phyloP scores from a whole-genome alignment of 2,888 invertebrate species.

The Ormyrus rosae region DNA sequence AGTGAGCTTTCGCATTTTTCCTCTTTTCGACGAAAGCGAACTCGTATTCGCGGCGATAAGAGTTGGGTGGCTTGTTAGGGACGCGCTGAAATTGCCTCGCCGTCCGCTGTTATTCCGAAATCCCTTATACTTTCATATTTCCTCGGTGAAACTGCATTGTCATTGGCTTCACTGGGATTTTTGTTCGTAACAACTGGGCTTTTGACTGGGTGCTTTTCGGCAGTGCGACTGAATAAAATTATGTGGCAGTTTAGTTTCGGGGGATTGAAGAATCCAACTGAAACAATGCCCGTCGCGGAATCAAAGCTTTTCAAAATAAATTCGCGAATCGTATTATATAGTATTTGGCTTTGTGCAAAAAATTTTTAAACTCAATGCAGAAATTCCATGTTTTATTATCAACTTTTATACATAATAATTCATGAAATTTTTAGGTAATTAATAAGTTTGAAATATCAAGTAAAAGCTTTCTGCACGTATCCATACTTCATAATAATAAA shows the following conservation, averaged over 20 bases:
- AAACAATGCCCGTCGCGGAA: conserved; percentile 10
- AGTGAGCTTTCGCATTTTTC: conserved; percentile 22
- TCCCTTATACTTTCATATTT: conserved; percentile 22
- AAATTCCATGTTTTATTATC: no score
- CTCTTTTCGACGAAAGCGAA: conserved; percentile 6
- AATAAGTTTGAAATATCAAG: no score
- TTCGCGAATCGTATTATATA: no score
- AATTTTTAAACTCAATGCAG: no score
- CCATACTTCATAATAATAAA: no score
- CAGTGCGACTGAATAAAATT: conserved; percentile 8
- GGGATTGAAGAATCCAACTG: conserved; percentile 5
- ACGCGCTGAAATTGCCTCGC: conserved; percentile 26
- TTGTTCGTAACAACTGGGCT: conserved; percentile 4
- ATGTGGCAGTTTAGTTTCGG: neutral
- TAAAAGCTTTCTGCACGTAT: no score
- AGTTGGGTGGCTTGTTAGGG: conserved; percentile 29
- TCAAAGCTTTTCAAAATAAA: conserved; percentile 21
- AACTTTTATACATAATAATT: no score
- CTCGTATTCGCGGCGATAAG: no score
- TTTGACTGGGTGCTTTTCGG: conserved; percentile 8
- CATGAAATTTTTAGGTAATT: no score
- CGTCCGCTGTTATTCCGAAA: conserved; percentile 11
- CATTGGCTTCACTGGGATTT: neutral
- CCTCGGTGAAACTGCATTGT: conserved; percentile 24
- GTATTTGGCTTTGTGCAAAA: no score